A percentile compares a stretch with the other conserved stretches of the same genome.
Conservation (phyloP, 2,888 invertebrate genomes). For the Papilio elwesi region DNA sequence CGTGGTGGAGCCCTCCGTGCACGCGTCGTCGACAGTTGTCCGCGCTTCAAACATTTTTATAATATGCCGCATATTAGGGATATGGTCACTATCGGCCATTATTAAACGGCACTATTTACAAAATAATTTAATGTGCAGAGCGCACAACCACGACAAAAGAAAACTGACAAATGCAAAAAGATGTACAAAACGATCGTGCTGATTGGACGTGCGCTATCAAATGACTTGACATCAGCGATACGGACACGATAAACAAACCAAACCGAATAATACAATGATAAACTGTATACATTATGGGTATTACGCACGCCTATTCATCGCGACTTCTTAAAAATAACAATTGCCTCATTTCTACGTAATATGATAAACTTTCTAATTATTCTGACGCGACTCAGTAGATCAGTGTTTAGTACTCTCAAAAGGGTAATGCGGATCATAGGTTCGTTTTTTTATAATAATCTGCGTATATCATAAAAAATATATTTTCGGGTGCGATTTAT, state of each 20-base stretch:
- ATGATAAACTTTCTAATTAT: constrained; percentile 37
- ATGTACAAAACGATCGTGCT: constrained; percentile 49
- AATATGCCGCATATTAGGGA: constrained; percentile 64
- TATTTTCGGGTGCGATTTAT: too few relatives aligned
- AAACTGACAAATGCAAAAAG: constrained; percentile 14
- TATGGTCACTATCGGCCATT: constrained; percentile 57
- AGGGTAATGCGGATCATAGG: neutral
- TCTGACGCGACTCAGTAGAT: neutral
- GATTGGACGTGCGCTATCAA: constrained; percentile 60
- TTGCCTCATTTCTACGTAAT: constrained; percentile 41
- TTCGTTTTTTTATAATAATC: too few relatives aligned
- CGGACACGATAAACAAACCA: constrained; percentile 58
- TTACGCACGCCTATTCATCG: constrained; percentile 28
- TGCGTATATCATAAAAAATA: too few relatives aligned
- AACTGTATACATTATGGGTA: constrained; percentile 2
- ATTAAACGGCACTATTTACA: constrained; percentile 34
- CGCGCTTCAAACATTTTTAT: constrained; percentile 75
- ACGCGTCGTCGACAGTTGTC: constrained; percentile 53
- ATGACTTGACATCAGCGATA: constrained; percentile 60
- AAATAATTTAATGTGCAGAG: neutral
- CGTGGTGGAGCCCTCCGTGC: constrained; percentile 46
- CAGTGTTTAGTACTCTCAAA: too few relatives aligned
- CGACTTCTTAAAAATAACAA: constrained; percentile 24
- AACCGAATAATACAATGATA: constrained; percentile 45
- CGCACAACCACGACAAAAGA: constrained; percentile 22